phyloP scores from a whole-genome alignment of 2,888 invertebrate genomes.

The Tortricodes alternella region DNA sequence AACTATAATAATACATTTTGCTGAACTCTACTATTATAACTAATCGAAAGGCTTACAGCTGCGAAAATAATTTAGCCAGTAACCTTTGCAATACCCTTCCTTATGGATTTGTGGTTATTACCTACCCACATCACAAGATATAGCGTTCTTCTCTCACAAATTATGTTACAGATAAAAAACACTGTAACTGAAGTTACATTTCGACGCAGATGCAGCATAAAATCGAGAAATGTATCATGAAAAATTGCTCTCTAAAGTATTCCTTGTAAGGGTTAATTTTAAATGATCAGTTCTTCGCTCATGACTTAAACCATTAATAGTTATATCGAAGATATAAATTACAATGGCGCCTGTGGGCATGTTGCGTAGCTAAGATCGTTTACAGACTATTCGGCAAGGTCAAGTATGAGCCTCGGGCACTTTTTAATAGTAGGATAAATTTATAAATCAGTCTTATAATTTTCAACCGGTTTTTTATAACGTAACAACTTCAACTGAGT shows the following conservation, averaged over 20 bases:
- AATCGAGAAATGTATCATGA: too few species aligned
- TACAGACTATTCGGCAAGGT: slow-evolving; percentile 56
- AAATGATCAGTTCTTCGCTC: background rate
- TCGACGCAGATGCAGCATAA: too few species aligned
- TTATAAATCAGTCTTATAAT: slow-evolving; percentile 61
- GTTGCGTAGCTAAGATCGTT: slow-evolving; percentile 46
- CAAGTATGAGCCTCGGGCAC: slow-evolving; percentile 45
- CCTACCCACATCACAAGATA: slow-evolving; percentile 10
- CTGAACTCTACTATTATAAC: slow-evolving; percentile 6
- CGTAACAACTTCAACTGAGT: slow-evolving; percentile 1
- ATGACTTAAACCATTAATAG: slow-evolving; percentile 29
- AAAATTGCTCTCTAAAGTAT: too few species aligned
- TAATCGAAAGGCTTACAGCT: slow-evolving; percentile 41
- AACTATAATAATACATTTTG: slow-evolving; percentile 1
- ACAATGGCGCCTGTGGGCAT: slow-evolving; percentile 46
- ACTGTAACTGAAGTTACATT: too few species aligned
- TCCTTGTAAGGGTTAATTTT: too few species aligned
- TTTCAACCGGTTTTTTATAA: slow-evolving; percentile 43
- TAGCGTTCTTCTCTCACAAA: too few species aligned
- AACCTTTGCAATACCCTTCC: slow-evolving; percentile 39
- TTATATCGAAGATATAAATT: slow-evolving; percentile 43
- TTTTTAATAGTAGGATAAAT: slow-evolving; percentile 55
- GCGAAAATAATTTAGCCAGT: slow-evolving; percentile 41
- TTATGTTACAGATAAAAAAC: too few species aligned
- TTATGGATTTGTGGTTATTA: slow-evolving; percentile 35